These are phyloP conservation scores for Chionis minor DNA, from an alignment of 2,113 vertebrate species.

Conservation along the genomic window DNA sequence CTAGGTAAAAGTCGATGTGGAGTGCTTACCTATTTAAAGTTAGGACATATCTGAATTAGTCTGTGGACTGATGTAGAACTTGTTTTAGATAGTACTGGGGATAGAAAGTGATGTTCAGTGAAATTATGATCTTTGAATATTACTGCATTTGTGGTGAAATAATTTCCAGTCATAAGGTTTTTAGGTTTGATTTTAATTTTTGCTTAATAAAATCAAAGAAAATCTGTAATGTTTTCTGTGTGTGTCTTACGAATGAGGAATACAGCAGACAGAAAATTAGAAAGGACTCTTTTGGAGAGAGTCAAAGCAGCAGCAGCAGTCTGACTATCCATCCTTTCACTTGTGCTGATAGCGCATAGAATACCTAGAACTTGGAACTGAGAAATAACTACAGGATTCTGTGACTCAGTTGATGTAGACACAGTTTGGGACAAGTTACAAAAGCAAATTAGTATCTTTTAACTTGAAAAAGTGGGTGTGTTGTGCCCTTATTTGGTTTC, in stretches of 20 bases:
- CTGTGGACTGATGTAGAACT: not conserved
- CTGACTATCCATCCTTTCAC: not conserved
- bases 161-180: not conserved
- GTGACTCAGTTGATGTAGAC: not conserved
- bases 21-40: not conserved
- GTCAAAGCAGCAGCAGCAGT: not conserved
- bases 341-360: not conserved
- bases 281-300: not conserved
- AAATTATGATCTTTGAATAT: not conserved
- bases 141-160: not conserved
- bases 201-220: not conserved
- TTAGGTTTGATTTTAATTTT: not conserved
- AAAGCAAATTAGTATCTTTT: not conserved
- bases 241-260: not conserved
- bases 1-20: not conserved
- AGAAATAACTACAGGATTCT: not conserved
- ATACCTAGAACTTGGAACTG: not conserved
- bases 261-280: not conserved
- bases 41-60: not conserved
- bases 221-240: not conserved
- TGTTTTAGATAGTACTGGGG: not conserved
- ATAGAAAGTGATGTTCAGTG: not conserved
- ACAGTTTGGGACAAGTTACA: not conserved
- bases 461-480: not conserved
- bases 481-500: not conserved